Conservation (phyloP, 2,888 invertebrate species). For the Sesamia inferens region DNA sequence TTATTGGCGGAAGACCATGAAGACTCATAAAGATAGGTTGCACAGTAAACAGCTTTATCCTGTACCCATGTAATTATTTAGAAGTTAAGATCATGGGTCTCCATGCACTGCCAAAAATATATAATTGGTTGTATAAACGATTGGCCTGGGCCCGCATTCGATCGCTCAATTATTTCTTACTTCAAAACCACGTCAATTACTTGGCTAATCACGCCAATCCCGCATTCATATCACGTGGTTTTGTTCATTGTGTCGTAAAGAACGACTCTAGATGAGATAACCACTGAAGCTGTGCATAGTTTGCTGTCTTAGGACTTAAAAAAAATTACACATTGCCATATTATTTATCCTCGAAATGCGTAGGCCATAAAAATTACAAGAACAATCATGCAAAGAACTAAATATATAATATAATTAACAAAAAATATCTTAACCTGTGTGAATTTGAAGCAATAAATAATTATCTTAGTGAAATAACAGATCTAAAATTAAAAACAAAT, state of each 20-base stretch:
- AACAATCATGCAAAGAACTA: too few species aligned
- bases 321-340: constrained; percentile 26
- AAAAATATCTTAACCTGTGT: neutral
- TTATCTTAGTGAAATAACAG: neutral
- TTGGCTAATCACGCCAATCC: too few species aligned
- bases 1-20: constrained; percentile 90
- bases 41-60: constrained; percentile 77
- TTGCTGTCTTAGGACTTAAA: neutral
- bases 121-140: neutral
- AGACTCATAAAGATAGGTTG: constrained; percentile 87
- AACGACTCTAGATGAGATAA: neutral
- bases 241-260: too few species aligned
- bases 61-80: neutral
- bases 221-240: too few species aligned
- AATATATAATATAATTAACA: neutral
- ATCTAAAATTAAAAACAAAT: neutral
- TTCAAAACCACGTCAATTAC: too few species aligned
- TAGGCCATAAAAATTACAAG: too few species aligned
- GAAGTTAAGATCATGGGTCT: neutral
- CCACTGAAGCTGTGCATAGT: neutral
- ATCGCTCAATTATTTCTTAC: too few species aligned
- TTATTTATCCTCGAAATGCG: too few species aligned
- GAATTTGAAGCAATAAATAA: constrained; percentile 3
- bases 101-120: too few species aligned
- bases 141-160: neutral